Evolutionary conservation across 2,888 invertebrate genomes (phyloP), one percentile per base, ranked within the genome.

Genomic region (Cantharis lateralis): DNA sequence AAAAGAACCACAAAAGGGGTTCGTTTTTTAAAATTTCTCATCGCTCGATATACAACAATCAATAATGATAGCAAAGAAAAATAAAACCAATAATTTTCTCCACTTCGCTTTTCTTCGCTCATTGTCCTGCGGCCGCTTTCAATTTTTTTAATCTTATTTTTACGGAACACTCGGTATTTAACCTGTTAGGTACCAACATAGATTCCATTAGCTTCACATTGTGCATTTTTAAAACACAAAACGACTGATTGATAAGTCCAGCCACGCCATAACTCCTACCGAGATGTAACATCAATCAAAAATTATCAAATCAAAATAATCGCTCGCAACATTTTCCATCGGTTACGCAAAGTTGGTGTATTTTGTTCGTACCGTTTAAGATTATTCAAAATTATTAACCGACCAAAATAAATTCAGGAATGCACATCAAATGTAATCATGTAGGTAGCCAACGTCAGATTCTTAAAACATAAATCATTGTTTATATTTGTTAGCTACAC

Each of bases 181-280:
- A 20, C 64, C 64, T 20, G 18, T 24, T 18, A 66, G 64, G 20
- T 66, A 20, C 18, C n/a, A 64, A 20, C 11, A 66, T 18, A 66
- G 63, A 63, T 63, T 18, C 63, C n/a, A 20, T 18, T 66, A 24
- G 18, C 13, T 66, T 66, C 24, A 20, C 24, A 66, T 15, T 66
- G 24, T 20, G 24, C 7, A 20, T 66, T 66, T 32, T 28, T 69
- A 24, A 26, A 15, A 32, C 24, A 63, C 66, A 76, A 78, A 80
- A 78, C 76, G 76, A 80, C 76, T 81, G 81, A 80, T 81, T 81
- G 81, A 81, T 81, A 81, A 80, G 81, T 78, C 69, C 74, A 75
- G 72, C 71, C 73, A 68, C 72, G 16, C 72, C 62, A 62, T 76
- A 71, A 66, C 70, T 74, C 78, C 78, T 70, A 78, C 80, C 70